Evolutionary conservation across 2,113 vertebrate genomes (phyloP).

Genomic region (Lichenostomus cassidix): DNA sequence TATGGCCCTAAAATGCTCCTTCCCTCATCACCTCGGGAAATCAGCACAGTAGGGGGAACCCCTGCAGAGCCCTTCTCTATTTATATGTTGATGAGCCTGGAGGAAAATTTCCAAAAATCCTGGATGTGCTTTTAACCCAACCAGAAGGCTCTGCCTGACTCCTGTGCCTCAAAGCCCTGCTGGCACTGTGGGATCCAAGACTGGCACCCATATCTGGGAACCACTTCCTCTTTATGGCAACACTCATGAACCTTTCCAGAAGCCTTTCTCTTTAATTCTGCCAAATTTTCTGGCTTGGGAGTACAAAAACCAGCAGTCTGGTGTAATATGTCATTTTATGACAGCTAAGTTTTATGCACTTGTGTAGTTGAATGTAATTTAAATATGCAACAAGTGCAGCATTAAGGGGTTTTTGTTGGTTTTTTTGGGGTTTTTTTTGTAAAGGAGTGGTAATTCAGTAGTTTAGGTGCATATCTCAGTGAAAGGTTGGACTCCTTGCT

Average conservation of each 20-base stretch:
- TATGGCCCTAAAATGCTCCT: fast-evolving
- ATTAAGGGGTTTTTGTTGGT: neutral
- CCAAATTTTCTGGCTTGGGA: neutral
- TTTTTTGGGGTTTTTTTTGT: neutral
- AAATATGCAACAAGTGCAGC: neutral
- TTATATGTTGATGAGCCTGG: neutral
- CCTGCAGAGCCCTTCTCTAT: neutral
- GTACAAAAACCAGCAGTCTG: neutral
- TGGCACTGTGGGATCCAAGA: fast-evolving
- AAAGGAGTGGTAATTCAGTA: neutral
- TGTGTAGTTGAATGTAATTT: neutral
- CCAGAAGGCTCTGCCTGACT: neutral
- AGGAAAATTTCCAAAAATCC: neutral
- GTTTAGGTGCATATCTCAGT: neutral
- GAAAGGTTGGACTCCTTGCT: neutral
- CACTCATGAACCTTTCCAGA: neutral
- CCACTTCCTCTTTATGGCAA: neutral
- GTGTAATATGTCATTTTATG: neutral
- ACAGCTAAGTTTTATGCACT: neutral
- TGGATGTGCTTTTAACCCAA: neutral
- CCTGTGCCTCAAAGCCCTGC: neutral
- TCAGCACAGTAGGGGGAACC: neutral
- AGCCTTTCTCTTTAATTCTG: neutral
- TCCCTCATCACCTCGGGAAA: neutral
- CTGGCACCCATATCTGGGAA: neutral